These are phyloP conservation scores for Chrysemys picta DNA, from an alignment of 2,113 vertebrate species.

Conservation along the genomic window DNA sequence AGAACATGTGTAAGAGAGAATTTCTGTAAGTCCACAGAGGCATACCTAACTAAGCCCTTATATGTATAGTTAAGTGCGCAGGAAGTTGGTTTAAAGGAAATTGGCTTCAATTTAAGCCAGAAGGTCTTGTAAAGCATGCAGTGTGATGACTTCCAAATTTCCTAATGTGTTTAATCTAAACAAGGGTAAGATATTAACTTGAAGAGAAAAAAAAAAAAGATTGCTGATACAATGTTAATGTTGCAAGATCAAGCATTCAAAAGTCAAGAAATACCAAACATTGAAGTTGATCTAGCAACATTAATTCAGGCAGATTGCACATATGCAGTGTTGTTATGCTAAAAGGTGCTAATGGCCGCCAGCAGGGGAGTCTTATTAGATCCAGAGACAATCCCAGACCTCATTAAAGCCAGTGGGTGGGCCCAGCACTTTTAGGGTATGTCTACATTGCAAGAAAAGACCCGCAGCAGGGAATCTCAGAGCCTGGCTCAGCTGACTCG, in stretches of 20 bases:
- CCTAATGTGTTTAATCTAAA: background rate
- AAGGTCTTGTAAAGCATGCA: background rate
- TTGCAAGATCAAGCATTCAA: background rate
- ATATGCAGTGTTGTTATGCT: background rate
- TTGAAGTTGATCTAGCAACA: background rate
- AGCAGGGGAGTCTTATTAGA: background rate
- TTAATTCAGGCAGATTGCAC: background rate
- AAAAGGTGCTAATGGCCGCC: background rate
- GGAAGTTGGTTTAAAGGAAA: background rate
- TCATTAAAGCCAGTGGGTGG: background rate
- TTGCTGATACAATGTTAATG: background rate
- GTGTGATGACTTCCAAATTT: background rate
- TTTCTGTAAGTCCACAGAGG: background rate
- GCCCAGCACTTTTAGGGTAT: background rate
- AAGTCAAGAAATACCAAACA: background rate
- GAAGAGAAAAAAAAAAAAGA: background rate
- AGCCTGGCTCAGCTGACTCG: background rate
- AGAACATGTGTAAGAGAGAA: background rate
- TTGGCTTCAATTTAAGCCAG: background rate
- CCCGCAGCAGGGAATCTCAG: background rate
- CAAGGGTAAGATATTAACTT: background rate
- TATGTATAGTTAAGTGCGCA: background rate
- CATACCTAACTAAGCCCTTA: background rate
- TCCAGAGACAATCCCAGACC: background rate
- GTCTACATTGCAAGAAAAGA: background rate